Conservation (phyloP, 2,113 vertebrate genomes). For the Macroglossus sobrinus region DNA sequence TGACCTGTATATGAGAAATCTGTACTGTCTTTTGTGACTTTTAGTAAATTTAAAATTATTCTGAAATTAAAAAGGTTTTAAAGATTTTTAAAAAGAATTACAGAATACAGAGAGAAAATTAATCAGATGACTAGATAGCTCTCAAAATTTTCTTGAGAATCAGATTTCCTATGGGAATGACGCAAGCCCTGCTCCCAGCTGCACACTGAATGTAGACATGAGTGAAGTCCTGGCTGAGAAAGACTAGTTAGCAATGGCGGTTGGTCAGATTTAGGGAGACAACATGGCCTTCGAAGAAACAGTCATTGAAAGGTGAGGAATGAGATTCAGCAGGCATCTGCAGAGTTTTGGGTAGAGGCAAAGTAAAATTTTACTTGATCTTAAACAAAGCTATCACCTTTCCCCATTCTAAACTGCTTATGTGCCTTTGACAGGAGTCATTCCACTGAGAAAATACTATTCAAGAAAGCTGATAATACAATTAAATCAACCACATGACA, state of each 20-base stretch:
- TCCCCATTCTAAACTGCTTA: neutral
- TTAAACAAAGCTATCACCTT: neutral
- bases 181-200: neutral
- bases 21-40: neutral
- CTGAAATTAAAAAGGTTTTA: neutral
- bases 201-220: neutral
- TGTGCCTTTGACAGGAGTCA: neutral
- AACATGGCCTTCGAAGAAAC: neutral
- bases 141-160: neutral
- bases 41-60: neutral
- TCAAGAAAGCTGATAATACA: neutral
- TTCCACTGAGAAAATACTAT: neutral
- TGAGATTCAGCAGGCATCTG: neutral
- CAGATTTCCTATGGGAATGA: neutral
- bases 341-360: neutral
- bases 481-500: neutral
- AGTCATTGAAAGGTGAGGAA: neutral
- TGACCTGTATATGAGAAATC: neutral
- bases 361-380: neutral
- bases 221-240: neutral
- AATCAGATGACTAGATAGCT: neutral
- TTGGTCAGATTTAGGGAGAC: neutral
- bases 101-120: neutral
- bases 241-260: fast-evolving
- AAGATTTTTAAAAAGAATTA: neutral